Evolutionary conservation across 2,113 vertebrate genomes (phyloP), one percentile per base, ranked within the genome.

Genomic region (Calidris pugnax): DNA sequence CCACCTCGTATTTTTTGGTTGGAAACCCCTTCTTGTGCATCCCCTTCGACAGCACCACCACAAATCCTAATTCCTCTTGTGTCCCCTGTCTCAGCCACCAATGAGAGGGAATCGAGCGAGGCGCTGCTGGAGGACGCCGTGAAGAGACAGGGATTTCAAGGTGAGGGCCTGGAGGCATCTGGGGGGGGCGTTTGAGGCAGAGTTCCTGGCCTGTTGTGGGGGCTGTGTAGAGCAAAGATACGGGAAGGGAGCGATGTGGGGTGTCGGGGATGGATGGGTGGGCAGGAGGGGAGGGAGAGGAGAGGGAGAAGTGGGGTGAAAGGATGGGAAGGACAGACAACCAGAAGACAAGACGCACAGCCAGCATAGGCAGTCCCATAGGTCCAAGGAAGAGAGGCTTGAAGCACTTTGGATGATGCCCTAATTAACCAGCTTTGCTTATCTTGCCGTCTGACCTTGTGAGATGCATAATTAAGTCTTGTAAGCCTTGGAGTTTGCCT

Each of bases 121-220:
- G 83, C 73, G 32, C 95, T 98, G 84, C 95, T 96, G 85, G 98
- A 98, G 63, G 97, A 98, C 4, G 86, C 97, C 60, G 90, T 97
- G 87, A 98, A 98, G 97, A 98, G 98, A 67, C 98, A 98, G 94
- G 97, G 97, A 48, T 98, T 98, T 62, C 98, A 98, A 98, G 98
- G 98, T 98, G 97, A 98, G 93, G 41, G 51, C 6, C 55, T 73
- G 77, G 37, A 48, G 51, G 55, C 48, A n/a, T 2, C 4, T 18
- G 3, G 4, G 43, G 43, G 43, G 48, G 35, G 10, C 17, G 17
- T 27, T 27, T 27, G 50, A 71, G 53, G 47, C 37, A 76, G 27
- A 57, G 82, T 12, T 41, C 63, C 28, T 28, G 12, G 37, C 48
- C 66, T 1, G 0, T 35, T 30, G 6, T 1, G 1, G 10, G 26